Percentiles rank a stretch among this genome's conserved stretches.
Conservation (phyloP, 1,140 invertebrate species). For the Atopsyche davidsoni region DNA sequence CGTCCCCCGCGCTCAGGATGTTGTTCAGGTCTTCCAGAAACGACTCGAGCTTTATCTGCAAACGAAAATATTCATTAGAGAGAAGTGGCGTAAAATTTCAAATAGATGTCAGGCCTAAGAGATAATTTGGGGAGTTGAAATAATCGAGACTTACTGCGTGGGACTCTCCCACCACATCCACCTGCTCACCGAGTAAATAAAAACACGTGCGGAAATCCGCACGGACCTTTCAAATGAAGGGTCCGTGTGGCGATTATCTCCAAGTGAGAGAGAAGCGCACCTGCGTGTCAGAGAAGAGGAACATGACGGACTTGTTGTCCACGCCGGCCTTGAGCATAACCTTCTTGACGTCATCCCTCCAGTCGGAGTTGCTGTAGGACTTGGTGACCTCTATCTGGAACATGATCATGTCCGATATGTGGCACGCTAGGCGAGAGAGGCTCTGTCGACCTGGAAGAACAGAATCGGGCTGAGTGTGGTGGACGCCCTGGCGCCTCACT, state of each 20-base stretch:
- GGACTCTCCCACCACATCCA: not conserved
- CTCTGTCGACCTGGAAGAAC: constrained; percentile 62
- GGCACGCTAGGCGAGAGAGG: constrained; percentile 68
- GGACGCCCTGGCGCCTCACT: no score
- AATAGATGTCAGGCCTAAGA: no score
- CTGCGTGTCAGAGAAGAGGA: constrained; percentile 76
- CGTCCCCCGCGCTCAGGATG: constrained; percentile 81
- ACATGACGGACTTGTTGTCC: constrained; percentile 66
- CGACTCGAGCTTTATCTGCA: constrained; percentile 76
- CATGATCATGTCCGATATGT: constrained; percentile 65
- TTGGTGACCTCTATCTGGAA: constrained; percentile 86
- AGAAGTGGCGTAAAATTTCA: not conserved
- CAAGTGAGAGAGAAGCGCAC: constrained; percentile 23
- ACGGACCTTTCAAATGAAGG: no score
- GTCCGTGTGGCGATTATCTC: no score
- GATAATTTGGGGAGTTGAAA: not conserved
- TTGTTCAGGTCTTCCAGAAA: constrained; percentile 86
- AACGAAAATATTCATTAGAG: constrained; percentile 1
- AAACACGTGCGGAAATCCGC: no score
- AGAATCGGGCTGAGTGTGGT: not conserved
- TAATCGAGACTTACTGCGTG: not conserved
- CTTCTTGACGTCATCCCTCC: constrained; percentile 80
- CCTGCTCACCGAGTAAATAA: no score
- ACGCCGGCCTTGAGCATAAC: constrained; percentile 75
- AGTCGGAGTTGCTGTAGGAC: constrained; percentile 72